Conservation (phyloP, 2,797 vertebrate species). For the Sardinella longiceps region DNA sequence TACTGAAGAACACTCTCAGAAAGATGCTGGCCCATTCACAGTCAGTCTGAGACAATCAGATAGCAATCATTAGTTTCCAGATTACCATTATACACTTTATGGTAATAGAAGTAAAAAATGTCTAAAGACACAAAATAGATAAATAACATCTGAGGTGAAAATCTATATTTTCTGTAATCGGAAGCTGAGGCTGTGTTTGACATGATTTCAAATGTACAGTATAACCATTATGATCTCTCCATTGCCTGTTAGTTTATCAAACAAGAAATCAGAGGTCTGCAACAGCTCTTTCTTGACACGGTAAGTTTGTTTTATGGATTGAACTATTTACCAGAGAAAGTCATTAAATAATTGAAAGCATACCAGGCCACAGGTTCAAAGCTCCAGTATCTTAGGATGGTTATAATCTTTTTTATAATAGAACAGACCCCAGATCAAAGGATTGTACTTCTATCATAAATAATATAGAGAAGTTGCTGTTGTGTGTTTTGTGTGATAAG, state of each 20-base stretch:
- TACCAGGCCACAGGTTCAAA: conserved; percentile 37
- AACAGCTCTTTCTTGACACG: background rate
- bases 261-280: background rate
- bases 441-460: conserved; percentile 66
- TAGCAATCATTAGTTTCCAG: background rate
- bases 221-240: background rate
- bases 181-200: background rate
- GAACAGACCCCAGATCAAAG: conserved; percentile 65
- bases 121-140: background rate
- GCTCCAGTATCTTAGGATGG: conserved; percentile 39
- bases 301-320: background rate
- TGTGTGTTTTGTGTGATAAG: conserved; percentile 61
- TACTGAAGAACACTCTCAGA: background rate
- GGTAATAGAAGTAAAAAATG: background rate
- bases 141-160: background rate
- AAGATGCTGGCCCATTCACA: background rate
- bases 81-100: too few species aligned
- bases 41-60: background rate
- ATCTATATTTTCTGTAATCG: background rate
- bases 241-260: background rate
- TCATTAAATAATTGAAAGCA: conserved; percentile 38
- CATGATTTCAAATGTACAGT: background rate
- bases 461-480: conserved; percentile 62
- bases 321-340: conserved; percentile 29
- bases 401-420: conserved; percentile 47